Base-by-base conservation (phyloP, 2,797 vertebrate species). In the Gobionotothen gibberifrons region DNA sequence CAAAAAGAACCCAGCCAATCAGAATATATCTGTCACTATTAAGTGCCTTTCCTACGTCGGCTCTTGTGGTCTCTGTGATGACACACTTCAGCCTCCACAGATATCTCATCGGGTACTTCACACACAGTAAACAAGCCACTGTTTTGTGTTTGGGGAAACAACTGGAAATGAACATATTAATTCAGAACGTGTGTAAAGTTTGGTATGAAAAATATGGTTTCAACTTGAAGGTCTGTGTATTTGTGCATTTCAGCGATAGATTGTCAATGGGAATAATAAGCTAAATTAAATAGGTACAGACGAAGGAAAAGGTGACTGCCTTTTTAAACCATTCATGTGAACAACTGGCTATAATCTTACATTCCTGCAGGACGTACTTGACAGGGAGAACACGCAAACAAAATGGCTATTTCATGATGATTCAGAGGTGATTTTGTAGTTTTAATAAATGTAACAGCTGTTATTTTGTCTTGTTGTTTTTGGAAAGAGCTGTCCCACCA, bases 11-110 rank as follows among this genome's bases (percentile, higher is more conserved):
- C 79, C 65, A 62, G 67, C 80, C 76, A 81, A 78, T 85, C 78
- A 74, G 44, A 88, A 72, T 69, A 39, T n/a, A 60, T 77, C 47
- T 83, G 72, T 84, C 72, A 69, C 51, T 74, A 59, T 58, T 46
- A 90, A 91, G 89, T 92, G 91, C 92, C 91, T 93, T 86, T 71
- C 58, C 59, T 77, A 16, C 14, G 6, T 21, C 13, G 75, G 82
- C 86, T 89, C 73, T 75, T 69, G 80, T 78, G 74, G 77, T 84
- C 83, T 86, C 85, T 78, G 69, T 86, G 88, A 89, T 42, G 81
- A 90, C 40, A 42, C 85, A 85, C 88, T 85, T 83, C 17, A 59
- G 74, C 81, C 75, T 84, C 64, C 58, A 61, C 51, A 64, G 46
- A 47, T 53, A n/a, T 80, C 68, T 67, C 74, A 68, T 63, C 63